Conservation (phyloP, 30 jellyfish, hydroid and myxozoan genomes). For the Clytia hemisphaerica region DNA sequence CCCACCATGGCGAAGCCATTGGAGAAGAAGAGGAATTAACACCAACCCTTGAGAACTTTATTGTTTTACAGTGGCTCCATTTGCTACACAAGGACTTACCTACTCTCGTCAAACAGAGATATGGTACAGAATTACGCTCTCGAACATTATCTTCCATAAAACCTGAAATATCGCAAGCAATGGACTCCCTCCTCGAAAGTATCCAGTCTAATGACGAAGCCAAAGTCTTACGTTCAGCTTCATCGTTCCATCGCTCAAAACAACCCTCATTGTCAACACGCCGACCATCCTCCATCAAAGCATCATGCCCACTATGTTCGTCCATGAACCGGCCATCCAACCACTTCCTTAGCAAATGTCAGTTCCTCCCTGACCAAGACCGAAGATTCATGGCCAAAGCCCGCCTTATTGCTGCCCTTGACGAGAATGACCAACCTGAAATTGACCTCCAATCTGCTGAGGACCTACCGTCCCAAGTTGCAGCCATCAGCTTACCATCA, state of each 20-base stretch:
- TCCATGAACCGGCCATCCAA: not conserved
- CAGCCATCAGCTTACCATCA: not conserved
- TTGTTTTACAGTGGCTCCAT: constrained; percentile 16
- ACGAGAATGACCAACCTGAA: not conserved
- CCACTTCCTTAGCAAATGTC: not conserved
- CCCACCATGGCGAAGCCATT: constrained; percentile 7
- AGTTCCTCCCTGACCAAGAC: constrained; percentile 1
- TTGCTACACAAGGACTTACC: constrained; percentile 14
- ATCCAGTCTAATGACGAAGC: constrained; percentile 16
- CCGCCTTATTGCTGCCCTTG: constrained; percentile 19
- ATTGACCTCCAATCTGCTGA: too few relatives aligned
- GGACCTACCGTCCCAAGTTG: too few relatives aligned
- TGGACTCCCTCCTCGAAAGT: constrained; percentile 17
- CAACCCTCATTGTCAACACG: too few relatives aligned
- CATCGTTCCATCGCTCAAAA: too few relatives aligned
- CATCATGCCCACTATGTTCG: too few relatives aligned
- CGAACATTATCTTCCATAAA: constrained; percentile 26
- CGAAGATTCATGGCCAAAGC: constrained; percentile 6
- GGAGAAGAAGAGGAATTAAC: constrained; percentile 17
- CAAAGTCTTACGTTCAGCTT: constrained; percentile 8
- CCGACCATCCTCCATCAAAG: too few relatives aligned
- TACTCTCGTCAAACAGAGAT: too few relatives aligned
- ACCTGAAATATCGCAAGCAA: constrained; percentile 47
- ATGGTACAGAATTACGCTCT: constrained; percentile 15
- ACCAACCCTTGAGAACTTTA: constrained; percentile 19